phyloP scores from a whole-genome alignment of 2,888 invertebrate genomes.

The Mesorhabditis sp. region DNA sequence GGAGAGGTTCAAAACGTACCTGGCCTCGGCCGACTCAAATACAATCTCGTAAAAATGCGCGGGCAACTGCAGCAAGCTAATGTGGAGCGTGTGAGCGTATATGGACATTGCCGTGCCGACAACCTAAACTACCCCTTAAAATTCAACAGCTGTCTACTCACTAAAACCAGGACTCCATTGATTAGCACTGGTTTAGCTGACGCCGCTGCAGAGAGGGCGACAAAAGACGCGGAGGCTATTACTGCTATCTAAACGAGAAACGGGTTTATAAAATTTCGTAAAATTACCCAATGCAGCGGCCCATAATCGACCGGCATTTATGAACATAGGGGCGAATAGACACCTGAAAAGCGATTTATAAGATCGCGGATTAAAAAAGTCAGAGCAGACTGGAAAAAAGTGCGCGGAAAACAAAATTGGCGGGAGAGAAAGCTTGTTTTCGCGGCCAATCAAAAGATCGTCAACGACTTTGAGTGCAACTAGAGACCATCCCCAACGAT shows the following conservation, averaged over 20 bases:
- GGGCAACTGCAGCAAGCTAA: slow-evolving; percentile 9
- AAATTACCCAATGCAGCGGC: too few species aligned
- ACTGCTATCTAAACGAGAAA: slow-evolving; percentile 13
- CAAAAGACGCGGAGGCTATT: slow-evolving; percentile 11
- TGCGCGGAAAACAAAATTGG: too few species aligned
- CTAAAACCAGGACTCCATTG: slow-evolving; percentile 10
- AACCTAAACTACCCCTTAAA: not conserved
- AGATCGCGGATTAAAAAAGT: too few species aligned
- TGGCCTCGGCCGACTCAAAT: slow-evolving; percentile 9
- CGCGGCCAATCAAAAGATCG: too few species aligned
- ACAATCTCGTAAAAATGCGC: slow-evolving; percentile 13
- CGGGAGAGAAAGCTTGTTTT: too few species aligned
- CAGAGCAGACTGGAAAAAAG: too few species aligned
- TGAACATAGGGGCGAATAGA: too few species aligned
- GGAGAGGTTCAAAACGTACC: not conserved
- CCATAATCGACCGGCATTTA: too few species aligned
- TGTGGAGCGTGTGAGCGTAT: slow-evolving; percentile 12
- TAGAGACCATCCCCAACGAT: too few species aligned
- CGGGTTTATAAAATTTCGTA: too few species aligned
- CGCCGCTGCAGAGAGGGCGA: slow-evolving; percentile 10
- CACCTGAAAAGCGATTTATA: too few species aligned
- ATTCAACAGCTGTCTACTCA: not conserved
- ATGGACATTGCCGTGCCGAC: slow-evolving; percentile 11
- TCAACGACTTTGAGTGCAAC: too few species aligned
- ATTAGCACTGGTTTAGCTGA: slow-evolving; percentile 13